Evolutionary conservation across 2,113 vertebrate genomes (phyloP).

Genomic region (Platichthys flesus): DNA sequence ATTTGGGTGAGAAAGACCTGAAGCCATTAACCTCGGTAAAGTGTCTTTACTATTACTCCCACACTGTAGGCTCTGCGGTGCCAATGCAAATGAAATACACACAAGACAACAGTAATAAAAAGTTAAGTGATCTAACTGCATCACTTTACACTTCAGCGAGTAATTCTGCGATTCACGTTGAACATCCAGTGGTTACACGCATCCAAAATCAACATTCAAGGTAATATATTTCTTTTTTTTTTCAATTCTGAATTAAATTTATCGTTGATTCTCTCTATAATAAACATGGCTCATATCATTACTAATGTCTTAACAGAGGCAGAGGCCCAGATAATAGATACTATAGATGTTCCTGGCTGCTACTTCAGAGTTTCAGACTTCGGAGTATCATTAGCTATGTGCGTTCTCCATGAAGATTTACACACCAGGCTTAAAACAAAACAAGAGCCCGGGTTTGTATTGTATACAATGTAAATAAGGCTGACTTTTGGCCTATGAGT

Average conservation of each 20-base stretch:
- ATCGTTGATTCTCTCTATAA: conserved; percentile 10
- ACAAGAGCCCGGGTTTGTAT: conserved; percentile 71
- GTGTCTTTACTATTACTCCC: conserved; percentile 61
- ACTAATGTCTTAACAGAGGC: neutral
- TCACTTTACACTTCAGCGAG: conserved; percentile 17
- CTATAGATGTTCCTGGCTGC: conserved; percentile 8
- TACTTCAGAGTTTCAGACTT: conserved; percentile 5
- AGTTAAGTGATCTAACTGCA: conserved; percentile 32
- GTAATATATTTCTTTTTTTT: too few relatives aligned
- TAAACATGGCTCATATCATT: conserved; percentile 17
- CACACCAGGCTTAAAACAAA: conserved; percentile 67
- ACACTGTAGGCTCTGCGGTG: conserved; percentile 31
- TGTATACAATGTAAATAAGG: conserved; percentile 83
- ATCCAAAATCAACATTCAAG: conserved; percentile 4
- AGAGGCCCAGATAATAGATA: neutral
- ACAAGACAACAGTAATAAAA: conserved; percentile 52
- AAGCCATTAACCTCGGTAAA: conserved; percentile 71
- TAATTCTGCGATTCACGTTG: neutral
- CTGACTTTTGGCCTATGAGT: conserved; percentile 80
- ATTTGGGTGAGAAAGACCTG: conserved; percentile 76
- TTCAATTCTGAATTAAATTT: neutral
- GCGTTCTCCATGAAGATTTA: conserved; percentile 58
- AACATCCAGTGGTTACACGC: neutral
- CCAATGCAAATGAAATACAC: conserved; percentile 36
- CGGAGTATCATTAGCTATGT: conserved; percentile 28